Conservation (phyloP, 2,113 vertebrate genomes). For the Peromyscus leucopus region DNA sequence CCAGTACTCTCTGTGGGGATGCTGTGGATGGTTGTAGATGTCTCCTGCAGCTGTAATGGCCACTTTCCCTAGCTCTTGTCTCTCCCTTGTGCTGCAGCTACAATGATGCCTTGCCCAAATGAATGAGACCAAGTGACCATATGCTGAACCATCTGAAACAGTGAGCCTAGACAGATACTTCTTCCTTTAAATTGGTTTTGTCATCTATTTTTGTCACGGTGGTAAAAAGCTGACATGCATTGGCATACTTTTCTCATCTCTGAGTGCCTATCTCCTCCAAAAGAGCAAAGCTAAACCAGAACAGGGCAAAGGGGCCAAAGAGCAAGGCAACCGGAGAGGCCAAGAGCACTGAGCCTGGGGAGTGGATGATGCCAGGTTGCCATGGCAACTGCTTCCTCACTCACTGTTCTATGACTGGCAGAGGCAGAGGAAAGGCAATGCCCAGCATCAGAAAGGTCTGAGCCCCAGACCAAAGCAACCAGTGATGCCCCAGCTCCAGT, state of each 20-base stretch:
- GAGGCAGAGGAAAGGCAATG: neutral
- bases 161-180: neutral
- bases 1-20: accelerated
- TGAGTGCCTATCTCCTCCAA: neutral
- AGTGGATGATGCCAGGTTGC: neutral
- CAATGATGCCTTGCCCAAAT: neutral
- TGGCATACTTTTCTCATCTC: accelerated
- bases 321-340: neutral
- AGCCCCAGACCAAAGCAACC: neutral
- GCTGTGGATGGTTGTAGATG: no score
- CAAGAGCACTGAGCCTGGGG: neutral
- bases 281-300: neutral
- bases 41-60: neutral
- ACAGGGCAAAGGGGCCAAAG: neutral
- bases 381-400: neutral
- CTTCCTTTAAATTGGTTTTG: neutral
- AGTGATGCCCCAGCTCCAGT: neutral
- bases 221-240: neutral
- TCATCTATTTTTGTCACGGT: neutral
- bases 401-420: neutral
- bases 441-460: no score
- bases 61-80: neutral
- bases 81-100: no score
- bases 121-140: neutral
- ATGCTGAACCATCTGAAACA: neutral